phyloP scores from a whole-genome alignment of 2,797 vertebrate genomes.

The Trematomus bernacchii region DNA sequence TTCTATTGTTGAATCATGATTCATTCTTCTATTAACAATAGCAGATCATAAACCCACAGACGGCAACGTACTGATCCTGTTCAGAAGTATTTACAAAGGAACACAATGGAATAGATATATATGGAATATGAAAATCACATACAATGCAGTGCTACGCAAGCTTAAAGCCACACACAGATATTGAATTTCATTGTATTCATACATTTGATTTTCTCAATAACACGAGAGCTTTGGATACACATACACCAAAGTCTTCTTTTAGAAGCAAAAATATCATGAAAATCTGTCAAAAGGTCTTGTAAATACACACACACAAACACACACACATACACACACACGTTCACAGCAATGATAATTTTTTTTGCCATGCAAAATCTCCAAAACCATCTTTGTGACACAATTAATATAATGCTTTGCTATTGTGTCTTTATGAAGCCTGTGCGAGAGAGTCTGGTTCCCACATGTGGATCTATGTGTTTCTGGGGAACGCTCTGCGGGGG shows the following conservation, averaged over 20 bases:
- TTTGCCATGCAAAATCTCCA: too few relatives aligned
- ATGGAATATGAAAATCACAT: slow-evolving; percentile 1
- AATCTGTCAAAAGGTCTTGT: background rate
- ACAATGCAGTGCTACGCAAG: slow-evolving; percentile 2
- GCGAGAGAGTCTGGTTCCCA: slow-evolving; percentile 86
- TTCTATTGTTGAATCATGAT: slow-evolving; percentile 48
- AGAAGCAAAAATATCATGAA: background rate
- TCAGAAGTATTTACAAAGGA: slow-evolving; percentile 28
- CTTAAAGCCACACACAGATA: background rate
- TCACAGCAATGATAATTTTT: background rate
- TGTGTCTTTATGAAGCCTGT: slow-evolving; percentile 80
- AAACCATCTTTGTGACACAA: slow-evolving; percentile 1
- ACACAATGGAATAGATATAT: slow-evolving; percentile 4
- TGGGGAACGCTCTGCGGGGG: slow-evolving; percentile 93
- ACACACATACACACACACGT: background rate
- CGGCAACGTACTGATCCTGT: slow-evolving; percentile 16
- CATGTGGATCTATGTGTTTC: slow-evolving; percentile 93
- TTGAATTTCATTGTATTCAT: slow-evolving; percentile 25
- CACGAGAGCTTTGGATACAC: background rate
- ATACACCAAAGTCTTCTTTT: background rate
- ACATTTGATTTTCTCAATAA: slow-evolving; percentile 7
- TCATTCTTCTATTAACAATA: slow-evolving; percentile 24
- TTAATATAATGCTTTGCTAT: background rate
- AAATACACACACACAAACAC: background rate
- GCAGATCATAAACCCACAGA: slow-evolving; percentile 3